Evolutionary conservation across 2,113 vertebrate genomes (phyloP).

Genomic region (Onychostoma macrolepis): DNA sequence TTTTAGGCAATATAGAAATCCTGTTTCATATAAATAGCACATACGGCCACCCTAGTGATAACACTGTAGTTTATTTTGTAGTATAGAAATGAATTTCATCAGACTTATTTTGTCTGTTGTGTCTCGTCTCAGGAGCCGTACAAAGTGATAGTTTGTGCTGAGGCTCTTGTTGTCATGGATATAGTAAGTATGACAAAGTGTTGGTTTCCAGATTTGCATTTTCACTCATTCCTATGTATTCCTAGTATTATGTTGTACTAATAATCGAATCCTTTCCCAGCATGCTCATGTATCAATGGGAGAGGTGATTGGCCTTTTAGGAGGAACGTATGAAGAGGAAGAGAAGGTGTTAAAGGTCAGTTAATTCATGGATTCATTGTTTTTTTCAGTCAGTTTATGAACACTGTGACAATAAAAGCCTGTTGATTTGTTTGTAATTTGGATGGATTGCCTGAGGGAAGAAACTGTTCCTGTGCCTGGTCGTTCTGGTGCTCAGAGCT

Average conservation of each 20-base stretch:
- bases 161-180: conserved; percentile 95
- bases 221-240: neutral
- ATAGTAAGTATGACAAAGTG: conserved; percentile 79
- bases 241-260: neutral
- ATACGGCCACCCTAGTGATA: too few species aligned
- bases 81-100: neutral
- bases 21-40: too few species aligned
- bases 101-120: neutral
- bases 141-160: conserved; percentile 88
- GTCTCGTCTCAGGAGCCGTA: conserved; percentile 86
- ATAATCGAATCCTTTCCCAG: conserved; percentile 66
- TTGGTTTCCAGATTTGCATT: neutral
- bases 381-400: neutral
- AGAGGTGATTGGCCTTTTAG: conserved; percentile 94
- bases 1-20: too few species aligned
- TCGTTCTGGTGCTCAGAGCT: too few species aligned
- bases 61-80: neutral
- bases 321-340: conserved; percentile 85
- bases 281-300: conserved; percentile 94
- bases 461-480: too few species aligned
- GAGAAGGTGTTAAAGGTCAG: conserved; percentile 87
- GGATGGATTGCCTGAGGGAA: too few species aligned
- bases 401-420: neutral
- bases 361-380: neutral
- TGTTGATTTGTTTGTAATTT: conserved; percentile 1